phyloP scores from a whole-genome alignment of 23 tunicate species.

The Ciona savignyi region DNA sequence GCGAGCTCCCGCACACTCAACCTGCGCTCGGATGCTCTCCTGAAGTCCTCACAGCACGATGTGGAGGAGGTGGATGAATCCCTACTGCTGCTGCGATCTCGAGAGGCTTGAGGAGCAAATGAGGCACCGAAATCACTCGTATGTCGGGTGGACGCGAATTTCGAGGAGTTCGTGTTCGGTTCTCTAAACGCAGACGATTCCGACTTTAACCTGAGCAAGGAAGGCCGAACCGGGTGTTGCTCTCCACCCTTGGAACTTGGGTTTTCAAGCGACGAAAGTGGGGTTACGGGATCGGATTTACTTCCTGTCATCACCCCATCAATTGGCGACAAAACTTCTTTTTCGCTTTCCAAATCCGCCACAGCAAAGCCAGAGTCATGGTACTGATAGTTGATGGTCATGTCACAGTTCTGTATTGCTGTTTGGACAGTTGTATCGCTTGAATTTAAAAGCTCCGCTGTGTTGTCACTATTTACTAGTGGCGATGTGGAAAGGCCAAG shows the following conservation, averaged over 20 bases:
- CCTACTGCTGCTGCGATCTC: slow-evolving; percentile 85
- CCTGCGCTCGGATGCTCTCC: slow-evolving; percentile 53
- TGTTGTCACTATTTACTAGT: not conserved
- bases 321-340: not conserved
- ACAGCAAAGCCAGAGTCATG: not conserved
- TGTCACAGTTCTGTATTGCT: not conserved
- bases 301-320: not conserved
- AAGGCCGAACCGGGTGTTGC: slow-evolving; percentile 47
- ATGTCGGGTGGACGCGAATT: not conserved
- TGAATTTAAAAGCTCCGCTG: not conserved
- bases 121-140: slow-evolving; percentile 1
- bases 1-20: slow-evolving; percentile 78
- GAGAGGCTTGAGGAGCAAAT: slow-evolving; percentile 15
- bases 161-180: not conserved
- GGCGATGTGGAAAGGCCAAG: not conserved
- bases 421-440: not conserved
- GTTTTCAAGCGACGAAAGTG: slow-evolving; percentile 4
- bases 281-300: slow-evolving; percentile 21
- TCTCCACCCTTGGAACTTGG: not conserved
- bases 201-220: slow-evolving; percentile 62
- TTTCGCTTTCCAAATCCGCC: not conserved
- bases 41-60: slow-evolving; percentile 43
- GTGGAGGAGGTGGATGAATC: slow-evolving; percentile 78
- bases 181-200: slow-evolving; percentile 70
- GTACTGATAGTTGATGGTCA: not conserved